These are phyloP conservation scores for Probaryconus sp. DNA, from an alignment of 1,140 invertebrate genomes.

Conservation along the genomic window DNA sequence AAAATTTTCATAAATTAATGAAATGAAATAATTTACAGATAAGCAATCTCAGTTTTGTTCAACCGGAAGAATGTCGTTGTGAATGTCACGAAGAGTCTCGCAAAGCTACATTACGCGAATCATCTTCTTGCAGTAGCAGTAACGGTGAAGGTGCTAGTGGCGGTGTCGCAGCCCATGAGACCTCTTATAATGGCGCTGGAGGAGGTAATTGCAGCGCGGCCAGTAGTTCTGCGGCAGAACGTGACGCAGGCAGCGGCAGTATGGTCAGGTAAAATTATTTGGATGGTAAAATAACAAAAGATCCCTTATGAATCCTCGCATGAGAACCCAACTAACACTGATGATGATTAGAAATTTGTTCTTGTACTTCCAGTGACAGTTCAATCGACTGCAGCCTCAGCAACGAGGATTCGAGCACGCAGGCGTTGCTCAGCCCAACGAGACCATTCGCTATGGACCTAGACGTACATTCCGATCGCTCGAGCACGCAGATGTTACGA, in stretches of 20 bases:
- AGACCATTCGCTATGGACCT: constrained; percentile 80
- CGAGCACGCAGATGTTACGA: constrained; percentile 70
- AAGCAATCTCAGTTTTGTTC: constrained; percentile 84
- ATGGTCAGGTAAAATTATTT: constrained; percentile 72
- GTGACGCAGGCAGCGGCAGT: constrained; percentile 61
- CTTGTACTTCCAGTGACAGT: constrained; percentile 79
- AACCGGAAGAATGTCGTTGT: constrained; percentile 88
- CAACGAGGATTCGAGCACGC: constrained; percentile 68
- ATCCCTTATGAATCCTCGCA: neutral
- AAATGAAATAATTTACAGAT: constrained; percentile 36
- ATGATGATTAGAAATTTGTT: constrained; percentile 76
- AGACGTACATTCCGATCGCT: constrained; percentile 79
- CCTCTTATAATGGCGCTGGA: constrained; percentile 21
- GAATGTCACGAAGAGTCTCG: constrained; percentile 85
- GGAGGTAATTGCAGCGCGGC: constrained; percentile 29
- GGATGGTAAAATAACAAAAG: neutral
- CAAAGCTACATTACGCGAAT: constrained; percentile 68
- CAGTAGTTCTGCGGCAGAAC: constrained; percentile 35
- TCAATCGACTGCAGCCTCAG: constrained; percentile 76
- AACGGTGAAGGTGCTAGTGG: constrained; percentile 53
- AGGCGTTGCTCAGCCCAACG: constrained; percentile 65
- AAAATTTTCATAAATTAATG: neutral
- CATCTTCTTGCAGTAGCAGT: constrained; percentile 60
- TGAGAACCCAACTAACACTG: constrained; percentile 50
- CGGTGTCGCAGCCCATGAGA: constrained; percentile 9